Conservation (phyloP, 92 coral and sea anemone genomes). For the Phymanthus crucifer region DNA sequence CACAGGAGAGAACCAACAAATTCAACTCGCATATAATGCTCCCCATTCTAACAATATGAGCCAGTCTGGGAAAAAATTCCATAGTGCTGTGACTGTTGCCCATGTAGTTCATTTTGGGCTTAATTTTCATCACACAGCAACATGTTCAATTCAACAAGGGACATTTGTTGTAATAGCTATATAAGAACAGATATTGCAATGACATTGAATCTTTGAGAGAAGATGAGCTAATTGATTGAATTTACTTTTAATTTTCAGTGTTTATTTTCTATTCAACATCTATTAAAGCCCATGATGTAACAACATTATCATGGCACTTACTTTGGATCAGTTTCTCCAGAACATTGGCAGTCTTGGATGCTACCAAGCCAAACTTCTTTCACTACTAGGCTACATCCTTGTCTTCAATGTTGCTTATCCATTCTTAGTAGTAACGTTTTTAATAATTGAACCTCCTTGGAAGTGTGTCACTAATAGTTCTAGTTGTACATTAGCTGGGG, state of each 20-base stretch:
- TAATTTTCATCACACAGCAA: no score
- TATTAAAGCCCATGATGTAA: no score
- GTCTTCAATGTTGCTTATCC: conserved; percentile 67
- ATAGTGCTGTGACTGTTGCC: no score
- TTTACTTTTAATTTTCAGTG: not conserved
- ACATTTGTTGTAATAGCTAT: no score
- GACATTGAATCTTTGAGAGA: no score
- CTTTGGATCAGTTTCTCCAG: conserved; percentile 63
- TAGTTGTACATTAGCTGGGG: conserved; percentile 50
- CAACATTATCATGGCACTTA: conserved; percentile 41
- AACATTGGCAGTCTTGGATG: conserved; percentile 70
- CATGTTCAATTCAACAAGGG: no score
- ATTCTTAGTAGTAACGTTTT: conserved; percentile 66
- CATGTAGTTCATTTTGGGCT: no score
- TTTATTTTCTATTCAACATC: not conserved
- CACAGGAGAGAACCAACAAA: no score
- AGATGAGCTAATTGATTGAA: not conserved
- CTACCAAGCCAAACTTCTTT: conserved; percentile 61
- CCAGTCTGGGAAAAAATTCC: no score
- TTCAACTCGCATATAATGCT: no score
- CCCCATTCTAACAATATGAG: no score
- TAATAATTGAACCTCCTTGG: conserved; percentile 84
- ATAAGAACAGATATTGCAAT: no score
- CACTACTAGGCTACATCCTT: conserved; percentile 44
- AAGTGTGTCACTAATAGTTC: conserved; percentile 66